These are phyloP conservation scores for Drosophila sproati DNA, from an alignment of 1,140 invertebrate genomes.

Conservation along the genomic window DNA sequence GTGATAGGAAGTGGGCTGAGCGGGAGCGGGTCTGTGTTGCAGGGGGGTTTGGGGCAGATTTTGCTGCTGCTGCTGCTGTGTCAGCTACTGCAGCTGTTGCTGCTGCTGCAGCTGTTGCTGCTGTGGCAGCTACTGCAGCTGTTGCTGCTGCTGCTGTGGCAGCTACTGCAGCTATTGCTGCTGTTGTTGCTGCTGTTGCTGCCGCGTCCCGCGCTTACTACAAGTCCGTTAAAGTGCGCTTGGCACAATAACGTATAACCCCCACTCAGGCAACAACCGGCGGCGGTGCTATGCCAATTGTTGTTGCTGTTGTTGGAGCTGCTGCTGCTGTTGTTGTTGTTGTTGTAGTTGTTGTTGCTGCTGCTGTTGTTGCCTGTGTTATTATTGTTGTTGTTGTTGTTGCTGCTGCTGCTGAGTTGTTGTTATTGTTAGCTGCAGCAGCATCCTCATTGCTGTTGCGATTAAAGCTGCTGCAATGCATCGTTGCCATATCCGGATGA, in stretches of 20 bases:
- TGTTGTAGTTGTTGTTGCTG: slow-evolving; percentile 20
- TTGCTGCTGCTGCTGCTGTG: too few species aligned
- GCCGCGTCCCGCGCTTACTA: slow-evolving; percentile 76
- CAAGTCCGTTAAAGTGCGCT: slow-evolving; percentile 77
- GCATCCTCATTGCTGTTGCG: slow-evolving; percentile 15
- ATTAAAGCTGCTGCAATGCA: slow-evolving; percentile 56
- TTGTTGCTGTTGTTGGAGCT: slow-evolving; percentile 30
- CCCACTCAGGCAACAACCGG: slow-evolving; percentile 84
- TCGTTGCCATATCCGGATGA: slow-evolving; percentile 44
- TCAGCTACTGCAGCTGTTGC: too few species aligned
- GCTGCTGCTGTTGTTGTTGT: slow-evolving; percentile 22
- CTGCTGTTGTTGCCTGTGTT: neutral
- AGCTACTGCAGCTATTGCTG: too few species aligned
- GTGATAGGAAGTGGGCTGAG: neutral
- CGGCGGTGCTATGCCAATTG: slow-evolving; percentile 72
- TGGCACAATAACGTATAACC: slow-evolving; percentile 84
- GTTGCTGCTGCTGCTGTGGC: too few species aligned
- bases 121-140: too few species aligned
- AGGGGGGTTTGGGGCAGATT: neutral
- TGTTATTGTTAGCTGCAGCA: slow-evolving; percentile 21
- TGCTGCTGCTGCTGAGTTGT: slow-evolving; percentile 12
- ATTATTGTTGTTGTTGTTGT: slow-evolving; percentile 4
- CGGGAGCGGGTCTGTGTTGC: neutral
- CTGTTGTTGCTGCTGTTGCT: neutral
- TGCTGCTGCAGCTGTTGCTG: too few species aligned